Base-by-base conservation (phyloP, 2,888 invertebrate genomes). In the Metalampra italica region DNA sequence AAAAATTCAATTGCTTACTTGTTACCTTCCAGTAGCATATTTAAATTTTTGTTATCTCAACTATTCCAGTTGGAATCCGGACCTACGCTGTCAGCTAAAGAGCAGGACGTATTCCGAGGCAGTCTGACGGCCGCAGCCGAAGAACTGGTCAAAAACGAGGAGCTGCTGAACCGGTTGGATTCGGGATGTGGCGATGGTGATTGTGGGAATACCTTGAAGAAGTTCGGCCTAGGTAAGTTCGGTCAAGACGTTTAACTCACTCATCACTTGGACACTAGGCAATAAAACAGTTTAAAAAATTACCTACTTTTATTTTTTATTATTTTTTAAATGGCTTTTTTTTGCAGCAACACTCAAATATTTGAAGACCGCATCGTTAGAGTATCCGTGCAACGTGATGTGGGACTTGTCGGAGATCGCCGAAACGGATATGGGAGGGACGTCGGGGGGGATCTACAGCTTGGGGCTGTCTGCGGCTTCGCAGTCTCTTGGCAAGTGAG, bases 391-490 rank as follows among this genome's bases (percentile, higher is more conserved):
- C 0, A 75, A 73, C 11, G 74, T 91, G 8, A 59, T 92, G 15
- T 80, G 82, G 68, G 80, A 89, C 44, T 62, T 92, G 29, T 91
- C 93, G 0, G 90, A 90, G 55, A 83, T 93, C 7, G 92, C 93
- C 0, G 95, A 95, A 68, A 90, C 90, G 13, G 84, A 88, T 43
- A 94, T 96, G 92, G 95, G 95, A 0, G 96, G 96, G 0, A 93
- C 94, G 0, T 93, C 94, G 0, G 96, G 96, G 0, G 96, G 94
- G 1, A 87, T 96, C 41, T 96, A 96, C 82, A 93, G 94, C 52
- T 84, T 96, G 53, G 91, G 95, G 51, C 91, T 96, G 51, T 91
- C 94, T 2, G 92, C 93, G 0, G 92, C 92, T 0, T 91, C 92
- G 0, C 87, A 88, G 43, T 76, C 85, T 42, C 78, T 92, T 45